Evolutionary conservation across 2,888 invertebrate genomes (phyloP).

Genomic region (Theretra japonica): DNA sequence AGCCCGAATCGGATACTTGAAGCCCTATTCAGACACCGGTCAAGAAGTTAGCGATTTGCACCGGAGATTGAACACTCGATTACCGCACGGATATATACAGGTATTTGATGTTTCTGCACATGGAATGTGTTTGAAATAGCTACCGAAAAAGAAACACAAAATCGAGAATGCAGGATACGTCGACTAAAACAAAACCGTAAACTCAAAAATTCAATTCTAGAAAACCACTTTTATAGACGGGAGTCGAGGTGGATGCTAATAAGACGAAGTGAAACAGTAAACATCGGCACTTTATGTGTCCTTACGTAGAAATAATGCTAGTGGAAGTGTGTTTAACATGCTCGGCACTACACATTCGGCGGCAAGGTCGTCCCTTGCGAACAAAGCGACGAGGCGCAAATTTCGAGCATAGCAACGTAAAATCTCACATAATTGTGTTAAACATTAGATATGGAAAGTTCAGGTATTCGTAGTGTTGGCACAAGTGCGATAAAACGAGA

Average conservation of each 20-base stretch:
- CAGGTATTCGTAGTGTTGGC: background rate
- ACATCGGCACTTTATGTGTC: background rate
- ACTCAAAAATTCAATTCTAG: background rate
- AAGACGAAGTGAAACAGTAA: background rate
- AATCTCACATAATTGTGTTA: background rate
- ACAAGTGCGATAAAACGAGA: background rate
- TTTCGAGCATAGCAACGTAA: conserved; percentile 11
- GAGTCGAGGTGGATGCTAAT: background rate
- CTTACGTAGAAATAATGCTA: conserved; percentile 19
- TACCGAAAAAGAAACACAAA: background rate
- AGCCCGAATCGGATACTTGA: too few species aligned
- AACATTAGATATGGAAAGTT: background rate
- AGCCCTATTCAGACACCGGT: too few species aligned
- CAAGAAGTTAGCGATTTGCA: too few species aligned
- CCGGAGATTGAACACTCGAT: too few species aligned
- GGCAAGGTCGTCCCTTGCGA: conserved; percentile 12
- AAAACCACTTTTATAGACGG: background rate
- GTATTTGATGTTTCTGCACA: background rate
- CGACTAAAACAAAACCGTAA: background rate
- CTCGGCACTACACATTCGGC: conserved; percentile 16
- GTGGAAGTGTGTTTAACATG: conserved; percentile 22
- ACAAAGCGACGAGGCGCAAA: conserved; percentile 11
- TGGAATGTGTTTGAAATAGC: background rate
- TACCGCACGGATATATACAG: too few species aligned
- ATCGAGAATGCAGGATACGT: background rate